phyloP scores from a whole-genome alignment of 2,888 invertebrate species.

The Ceramica pisi region DNA sequence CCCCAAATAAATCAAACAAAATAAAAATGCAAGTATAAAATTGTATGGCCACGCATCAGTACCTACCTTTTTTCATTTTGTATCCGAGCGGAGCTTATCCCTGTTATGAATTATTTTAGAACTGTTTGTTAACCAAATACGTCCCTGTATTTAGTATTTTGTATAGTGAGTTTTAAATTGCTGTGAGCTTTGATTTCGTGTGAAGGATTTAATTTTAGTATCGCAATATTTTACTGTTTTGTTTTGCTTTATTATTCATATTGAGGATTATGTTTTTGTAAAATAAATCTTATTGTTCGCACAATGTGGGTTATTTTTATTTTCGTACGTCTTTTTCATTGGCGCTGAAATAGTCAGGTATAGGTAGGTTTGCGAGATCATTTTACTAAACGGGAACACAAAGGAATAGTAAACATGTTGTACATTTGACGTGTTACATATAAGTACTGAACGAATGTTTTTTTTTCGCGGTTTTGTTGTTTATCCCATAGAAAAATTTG shows the following conservation, averaged over 20 bases:
- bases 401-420: neutral
- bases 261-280: neutral
- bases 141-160: conserved; percentile 15
- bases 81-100: conserved; percentile 13
- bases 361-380: neutral
- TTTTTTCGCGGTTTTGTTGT: too few relatives aligned
- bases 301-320: neutral
- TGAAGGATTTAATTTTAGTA: conserved; percentile 14
- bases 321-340: neutral
- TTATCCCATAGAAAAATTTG: too few relatives aligned
- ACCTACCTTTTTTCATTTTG: conserved; percentile 38
- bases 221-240: neutral
- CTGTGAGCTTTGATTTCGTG: conserved; percentile 21
- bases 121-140: conserved; percentile 28
- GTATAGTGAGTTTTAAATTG: conserved; percentile 17
- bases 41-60: conserved; percentile 38
- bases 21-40: too few relatives aligned
- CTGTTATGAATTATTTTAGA: conserved; percentile 6
- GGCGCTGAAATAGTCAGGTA: neutral
- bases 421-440: too few relatives aligned
- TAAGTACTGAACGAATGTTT: too few relatives aligned
- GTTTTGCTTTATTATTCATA: neutral
- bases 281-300: neutral
- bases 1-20: too few relatives aligned
- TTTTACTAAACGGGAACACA: neutral